Base-by-base conservation (phyloP, 2,797 vertebrate genomes). In the Peromyscus aztecus region DNA sequence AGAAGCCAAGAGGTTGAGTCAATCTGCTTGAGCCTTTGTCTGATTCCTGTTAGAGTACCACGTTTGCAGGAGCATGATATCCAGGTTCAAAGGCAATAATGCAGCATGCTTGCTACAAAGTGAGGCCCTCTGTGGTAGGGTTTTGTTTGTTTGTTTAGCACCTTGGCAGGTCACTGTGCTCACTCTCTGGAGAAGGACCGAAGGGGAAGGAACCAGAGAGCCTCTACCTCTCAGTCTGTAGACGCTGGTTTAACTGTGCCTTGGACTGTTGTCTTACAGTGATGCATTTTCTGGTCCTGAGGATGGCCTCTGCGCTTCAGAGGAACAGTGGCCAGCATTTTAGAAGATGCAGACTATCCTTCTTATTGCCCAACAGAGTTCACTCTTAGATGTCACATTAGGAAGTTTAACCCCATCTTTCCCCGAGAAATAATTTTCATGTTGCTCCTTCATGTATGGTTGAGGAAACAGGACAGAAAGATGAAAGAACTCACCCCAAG, bases 381-480 rank as follows among this genome's bases (percentile, higher is more conserved):
- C n/a, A 55, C 49, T 89, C 8, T 43, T 65, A 29, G 67, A 19
- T 37, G 40, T 8, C 31, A 71, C n/a, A 43, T 63, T 77, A 71
- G 69, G 52, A 80, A 81, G 71, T 93, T 80, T 29, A 31, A 81
- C 69, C 37, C 61, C 55, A 57, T n/a, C 37, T 77, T 81, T 55
- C 63, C 55, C n/a, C 61, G 27, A 83, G 78, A 82, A 76, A 69
- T 63, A 12, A 65, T 80, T 78, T 94, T 92, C 59, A 37, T 82
- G 11, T 67, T 63, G 43, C 4, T 34, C 34, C 37, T 49, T 91
- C n/a, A 71, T 59, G 85, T 71, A 37, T 2, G 5, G 49, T 65
- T 80, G 85, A 95, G 76, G 73, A 94, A 37, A 84, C 57, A 94
- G 46, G 17, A 71, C 27, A 65, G 78, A 86, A 89, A 93, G 75